Base-by-base conservation (phyloP, 2,888 invertebrate genomes). In the Prosapia bicincta region DNA sequence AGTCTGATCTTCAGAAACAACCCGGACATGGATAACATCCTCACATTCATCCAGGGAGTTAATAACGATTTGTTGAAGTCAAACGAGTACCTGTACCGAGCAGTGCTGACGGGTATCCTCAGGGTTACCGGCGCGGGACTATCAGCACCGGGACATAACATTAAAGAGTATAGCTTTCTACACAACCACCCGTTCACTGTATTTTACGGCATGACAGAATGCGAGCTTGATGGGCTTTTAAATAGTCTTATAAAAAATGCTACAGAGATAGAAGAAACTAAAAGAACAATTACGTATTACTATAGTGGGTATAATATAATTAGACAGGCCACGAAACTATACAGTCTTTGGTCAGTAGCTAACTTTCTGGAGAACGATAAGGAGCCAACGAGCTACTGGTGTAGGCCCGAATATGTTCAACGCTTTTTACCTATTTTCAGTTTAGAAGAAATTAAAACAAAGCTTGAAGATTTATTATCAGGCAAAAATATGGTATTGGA, bases 171-270 rank as follows among this genome's bases (percentile, higher is more conserved):
- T 26, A 24, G 65, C 20, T 71, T 43, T 13, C 26, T 65, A 54
- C 43, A 26, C 6, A 26, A 54, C 54, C 54, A 71, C 54, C 65
- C 24, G 24, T 71, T 71, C 24, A 43, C 54, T 65, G 9, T 26
- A 25, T 71, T n/a, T 26, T 71, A 71, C 54, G 71, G 71, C 26
- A 65, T 65, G 1, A 65, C 71, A 65, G n/a, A 20, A 26, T 26
- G 26, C 1, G 71, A 71, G 9, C 71, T 71, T 65, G 28, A 65
- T 26, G 20, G n/a, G 7, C 25, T 71, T 7, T 26, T 71, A 20
- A 7, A 5, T 15, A 65, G 6, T 26, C 65, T 71, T 65, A 20
- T 20, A n/a, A 65, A 43, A 26, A 54, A 38, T 23, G 26, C 20
- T 23, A 23, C 26, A n/a, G n/a, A 54, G 9, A 54, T 25, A 3